phyloP scores from a whole-genome alignment of 2,888 invertebrate species.

The Empis stercorea region DNA sequence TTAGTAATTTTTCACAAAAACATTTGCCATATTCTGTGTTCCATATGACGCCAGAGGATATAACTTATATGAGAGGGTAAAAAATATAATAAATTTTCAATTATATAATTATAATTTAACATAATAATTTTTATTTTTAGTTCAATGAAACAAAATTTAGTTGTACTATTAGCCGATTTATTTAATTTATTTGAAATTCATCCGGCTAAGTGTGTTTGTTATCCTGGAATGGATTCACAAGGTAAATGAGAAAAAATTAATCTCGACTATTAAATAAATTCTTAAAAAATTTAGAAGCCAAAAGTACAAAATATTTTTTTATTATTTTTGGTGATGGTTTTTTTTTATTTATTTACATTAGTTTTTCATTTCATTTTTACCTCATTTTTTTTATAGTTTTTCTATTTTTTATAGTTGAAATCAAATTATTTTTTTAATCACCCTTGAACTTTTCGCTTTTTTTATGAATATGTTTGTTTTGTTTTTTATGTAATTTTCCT shows the following conservation, averaged over 20 bases:
- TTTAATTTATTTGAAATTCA: slow-evolving; percentile 90
- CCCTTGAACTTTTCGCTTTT: too few species aligned
- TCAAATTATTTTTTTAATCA: slow-evolving; percentile 1
- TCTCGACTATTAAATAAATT: too few species aligned
- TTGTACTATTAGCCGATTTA: slow-evolving; percentile 85
- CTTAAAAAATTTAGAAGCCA: background rate
- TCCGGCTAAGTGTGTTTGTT: slow-evolving; percentile 75
- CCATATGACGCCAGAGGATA: slow-evolving; percentile 91
- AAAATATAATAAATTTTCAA: slow-evolving; percentile 12
- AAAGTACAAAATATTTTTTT: slow-evolving; percentile 10
- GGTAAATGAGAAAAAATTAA: slow-evolving; percentile 21
- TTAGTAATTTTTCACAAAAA: slow-evolving; percentile 73
- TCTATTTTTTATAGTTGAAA: slow-evolving; percentile 3
- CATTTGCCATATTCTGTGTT: slow-evolving; percentile 79
- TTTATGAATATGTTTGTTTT: too few species aligned
- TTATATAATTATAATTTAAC: slow-evolving; percentile 3
- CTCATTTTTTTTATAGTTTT: slow-evolving; percentile 9
- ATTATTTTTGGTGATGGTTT: slow-evolving; percentile 12
- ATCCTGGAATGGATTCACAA: slow-evolving; percentile 55
- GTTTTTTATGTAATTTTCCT: too few species aligned
- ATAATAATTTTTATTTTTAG: slow-evolving; percentile 36
- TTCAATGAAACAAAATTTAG: slow-evolving; percentile 81
- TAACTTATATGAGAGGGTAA: slow-evolving; percentile 84
- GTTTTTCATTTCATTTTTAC: slow-evolving; percentile 14
- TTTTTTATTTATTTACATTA: background rate